phyloP scores from a whole-genome alignment of 2,113 vertebrate genomes.

The Taxidea taxus region DNA sequence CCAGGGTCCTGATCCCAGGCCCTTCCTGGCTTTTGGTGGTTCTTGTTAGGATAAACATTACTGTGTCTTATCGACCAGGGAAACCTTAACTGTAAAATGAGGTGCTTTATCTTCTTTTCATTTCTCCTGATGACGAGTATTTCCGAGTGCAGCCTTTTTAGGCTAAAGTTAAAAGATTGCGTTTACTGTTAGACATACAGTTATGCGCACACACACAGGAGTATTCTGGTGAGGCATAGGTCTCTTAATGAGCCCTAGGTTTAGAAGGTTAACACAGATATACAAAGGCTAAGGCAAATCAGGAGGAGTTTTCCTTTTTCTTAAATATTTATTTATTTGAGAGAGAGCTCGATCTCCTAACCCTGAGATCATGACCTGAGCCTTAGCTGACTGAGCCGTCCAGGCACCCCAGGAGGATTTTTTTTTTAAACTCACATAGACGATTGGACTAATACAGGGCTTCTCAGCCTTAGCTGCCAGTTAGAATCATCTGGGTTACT shows the following conservation, averaged over 20 bases:
- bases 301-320: background rate
- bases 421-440: background rate
- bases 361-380: background rate
- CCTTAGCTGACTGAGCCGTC: rapidly evolving
- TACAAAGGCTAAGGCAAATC: background rate
- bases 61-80: background rate
- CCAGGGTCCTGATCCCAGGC: background rate
- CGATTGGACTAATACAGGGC: background rate
- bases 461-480: background rate
- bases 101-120: background rate
- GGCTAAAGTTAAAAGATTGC: background rate
- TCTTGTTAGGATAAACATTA: background rate
- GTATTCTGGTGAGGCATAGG: background rate
- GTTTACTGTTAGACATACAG: rapidly evolving
- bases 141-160: background rate
- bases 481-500: background rate
- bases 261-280: background rate
- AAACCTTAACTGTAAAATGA: background rate
- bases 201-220: background rate
- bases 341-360: background rate
- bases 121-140: background rate
- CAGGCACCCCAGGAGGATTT: background rate
- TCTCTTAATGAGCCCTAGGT: background rate
- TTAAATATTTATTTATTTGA: background rate
- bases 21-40: background rate